Conservation (phyloP, 2,797 vertebrate species). For the Myioborus miniatus region DNA sequence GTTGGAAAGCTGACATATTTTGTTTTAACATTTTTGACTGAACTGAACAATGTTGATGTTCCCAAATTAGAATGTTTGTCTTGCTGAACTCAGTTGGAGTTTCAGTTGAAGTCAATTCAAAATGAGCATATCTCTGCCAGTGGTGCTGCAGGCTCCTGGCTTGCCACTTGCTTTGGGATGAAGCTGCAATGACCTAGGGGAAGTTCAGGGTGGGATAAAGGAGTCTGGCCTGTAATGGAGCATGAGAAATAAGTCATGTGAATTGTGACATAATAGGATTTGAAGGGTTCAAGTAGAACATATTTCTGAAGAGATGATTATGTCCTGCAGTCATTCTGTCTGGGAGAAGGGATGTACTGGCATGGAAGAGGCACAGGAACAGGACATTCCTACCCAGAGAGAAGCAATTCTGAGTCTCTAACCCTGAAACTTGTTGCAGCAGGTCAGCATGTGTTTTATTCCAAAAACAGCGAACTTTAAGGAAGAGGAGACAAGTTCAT, state of each 20-base stretch:
- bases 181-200: background rate
- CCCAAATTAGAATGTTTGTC: background rate
- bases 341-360: background rate
- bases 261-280: background rate
- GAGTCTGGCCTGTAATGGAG: background rate
- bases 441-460: background rate
- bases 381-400: background rate
- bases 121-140: background rate
- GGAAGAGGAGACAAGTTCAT: background rate
- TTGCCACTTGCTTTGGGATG: background rate
- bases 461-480: background rate
- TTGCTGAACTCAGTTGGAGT: background rate
- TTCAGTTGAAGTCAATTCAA: conserved; percentile 7
- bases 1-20: background rate
- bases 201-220: background rate
- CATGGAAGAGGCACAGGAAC: background rate
- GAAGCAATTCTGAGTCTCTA: background rate
- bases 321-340: background rate
- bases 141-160: background rate
- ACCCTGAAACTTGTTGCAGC: background rate
- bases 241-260: background rate
- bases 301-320: background rate
- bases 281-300: background rate
- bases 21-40: background rate
- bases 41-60: background rate